Conservation (phyloP, 2,113 vertebrate species). For the Antechinus flavipes region DNA sequence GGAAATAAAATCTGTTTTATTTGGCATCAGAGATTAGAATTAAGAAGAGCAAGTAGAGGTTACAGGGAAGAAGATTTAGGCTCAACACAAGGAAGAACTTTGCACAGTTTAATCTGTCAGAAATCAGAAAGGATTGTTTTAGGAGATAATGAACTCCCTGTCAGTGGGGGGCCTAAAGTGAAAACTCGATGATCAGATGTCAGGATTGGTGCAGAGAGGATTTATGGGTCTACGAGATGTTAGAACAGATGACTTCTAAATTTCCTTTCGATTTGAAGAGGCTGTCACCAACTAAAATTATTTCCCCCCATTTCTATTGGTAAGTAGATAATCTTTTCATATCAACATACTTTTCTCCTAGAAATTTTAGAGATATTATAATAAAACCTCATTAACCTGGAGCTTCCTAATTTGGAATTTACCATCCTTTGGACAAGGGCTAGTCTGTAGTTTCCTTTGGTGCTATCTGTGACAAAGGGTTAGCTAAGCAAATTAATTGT, state of each 20-base stretch:
- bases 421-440: background rate
- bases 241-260: background rate
- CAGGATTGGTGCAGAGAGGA: background rate
- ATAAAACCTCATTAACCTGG: background rate
- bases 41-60: background rate
- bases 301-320: background rate
- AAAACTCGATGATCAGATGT: background rate
- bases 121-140: background rate
- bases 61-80: background rate
- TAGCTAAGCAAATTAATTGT: background rate
- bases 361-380: background rate
- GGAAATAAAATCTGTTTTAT: background rate
- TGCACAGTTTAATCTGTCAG: background rate
- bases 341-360: background rate
- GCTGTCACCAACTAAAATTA: background rate
- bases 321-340: background rate
- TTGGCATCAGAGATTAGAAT: background rate
- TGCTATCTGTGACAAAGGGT: background rate
- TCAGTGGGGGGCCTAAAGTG: background rate
- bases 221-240: background rate
- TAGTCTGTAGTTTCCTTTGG: background rate
- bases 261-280: background rate
- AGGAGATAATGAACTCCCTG: background rate
- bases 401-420: background rate
- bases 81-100: background rate